These are phyloP conservation scores for Mimumesa dahlbomi DNA, from an alignment of 2,888 invertebrate species.

Conservation along the genomic window DNA sequence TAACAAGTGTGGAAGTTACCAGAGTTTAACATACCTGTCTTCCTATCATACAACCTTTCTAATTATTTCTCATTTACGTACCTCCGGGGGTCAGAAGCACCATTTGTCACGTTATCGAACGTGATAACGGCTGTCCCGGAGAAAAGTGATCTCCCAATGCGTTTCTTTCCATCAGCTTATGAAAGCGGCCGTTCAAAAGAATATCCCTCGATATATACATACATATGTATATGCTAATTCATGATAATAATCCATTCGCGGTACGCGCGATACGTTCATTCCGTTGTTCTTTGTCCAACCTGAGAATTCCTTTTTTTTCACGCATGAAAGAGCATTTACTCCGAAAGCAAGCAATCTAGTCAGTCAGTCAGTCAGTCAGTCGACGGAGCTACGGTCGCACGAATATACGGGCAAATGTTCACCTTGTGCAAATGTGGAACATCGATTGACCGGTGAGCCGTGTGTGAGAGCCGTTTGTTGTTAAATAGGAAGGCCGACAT, in stretches of 20 bases:
- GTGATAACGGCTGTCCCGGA: background rate
- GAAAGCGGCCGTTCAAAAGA: no score
- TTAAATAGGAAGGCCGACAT: conserved; percentile 47
- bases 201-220: no score
- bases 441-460: conserved; percentile 59
- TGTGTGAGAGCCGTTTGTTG: conserved; percentile 53
- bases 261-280: background rate
- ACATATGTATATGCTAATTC: no score
- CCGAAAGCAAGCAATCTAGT: conserved; percentile 8
- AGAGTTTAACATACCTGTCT: no score
- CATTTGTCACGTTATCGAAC: background rate
- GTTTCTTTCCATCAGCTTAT: no score
- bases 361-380: conserved; percentile 1
- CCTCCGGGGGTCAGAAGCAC: no score
- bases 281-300: conserved; percentile 2
- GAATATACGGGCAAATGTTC: conserved; percentile 22
- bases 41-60: no score
- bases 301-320: conserved; percentile 14
- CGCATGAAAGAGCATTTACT: conserved; percentile 6
- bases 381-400: no score
- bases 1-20: no score
- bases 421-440: conserved; percentile 54
- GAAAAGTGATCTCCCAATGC: no score
- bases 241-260: background rate
- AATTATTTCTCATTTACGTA: no score